Percentiles rank a stretch among this genome's conserved stretches.
phyloP scores from a whole-genome alignment of 2,888 invertebrate genomes.

The Hyposoter dolosus region DNA sequence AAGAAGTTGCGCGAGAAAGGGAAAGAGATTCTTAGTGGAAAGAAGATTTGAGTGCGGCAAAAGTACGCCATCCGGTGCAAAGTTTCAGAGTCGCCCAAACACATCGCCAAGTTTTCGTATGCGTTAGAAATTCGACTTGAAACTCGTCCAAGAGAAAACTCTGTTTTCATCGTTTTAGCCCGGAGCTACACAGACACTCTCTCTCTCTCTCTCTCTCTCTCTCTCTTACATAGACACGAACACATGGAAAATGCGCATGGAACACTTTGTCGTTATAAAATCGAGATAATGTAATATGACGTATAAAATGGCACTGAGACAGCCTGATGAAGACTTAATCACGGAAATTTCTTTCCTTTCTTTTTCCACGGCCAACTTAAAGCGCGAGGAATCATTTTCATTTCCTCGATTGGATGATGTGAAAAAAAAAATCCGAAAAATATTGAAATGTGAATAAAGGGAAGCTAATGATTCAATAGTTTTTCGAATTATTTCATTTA shows the following conservation, averaged over 20 bases:
- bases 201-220: too few species aligned
- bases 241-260: neutral
- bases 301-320: conserved; percentile 41
- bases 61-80: conserved; percentile 17
- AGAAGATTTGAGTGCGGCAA: conserved; percentile 38
- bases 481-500: neutral
- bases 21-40: conserved; percentile 23
- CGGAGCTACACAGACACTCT: conserved; percentile 3
- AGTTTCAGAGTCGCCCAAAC: conserved; percentile 37
- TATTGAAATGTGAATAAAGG: too few species aligned
- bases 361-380: neutral
- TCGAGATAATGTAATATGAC: conserved; percentile 47
- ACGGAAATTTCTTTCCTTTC: conserved; percentile 11
- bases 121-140: conserved; percentile 45
- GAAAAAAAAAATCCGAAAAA: neutral
- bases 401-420: neutral
- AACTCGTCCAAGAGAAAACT: conserved; percentile 59
- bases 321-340: conserved; percentile 27
- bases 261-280: conserved; percentile 27
- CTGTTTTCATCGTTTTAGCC: conserved; percentile 57
- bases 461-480: too few species aligned
- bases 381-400: neutral
- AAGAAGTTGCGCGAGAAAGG: conserved; percentile 38
- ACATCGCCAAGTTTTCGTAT: conserved; percentile 34
- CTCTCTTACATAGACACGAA: neutral